phyloP scores from a whole-genome alignment of 2,113 vertebrate genomes.

The Circaetus cinerascens region DNA sequence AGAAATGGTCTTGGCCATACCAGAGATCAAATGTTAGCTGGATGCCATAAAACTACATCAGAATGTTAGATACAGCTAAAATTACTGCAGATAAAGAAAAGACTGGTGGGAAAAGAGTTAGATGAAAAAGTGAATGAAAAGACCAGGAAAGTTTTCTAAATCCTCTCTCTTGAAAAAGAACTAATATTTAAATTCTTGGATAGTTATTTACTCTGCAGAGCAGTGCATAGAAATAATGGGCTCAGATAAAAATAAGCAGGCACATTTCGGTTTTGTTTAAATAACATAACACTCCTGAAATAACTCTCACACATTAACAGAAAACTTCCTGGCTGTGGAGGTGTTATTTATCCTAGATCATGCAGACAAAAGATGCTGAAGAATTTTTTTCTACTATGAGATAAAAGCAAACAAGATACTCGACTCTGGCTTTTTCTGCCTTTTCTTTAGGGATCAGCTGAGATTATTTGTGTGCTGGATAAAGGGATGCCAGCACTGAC shows the following conservation, averaged over 20 bases:
- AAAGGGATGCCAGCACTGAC: background rate
- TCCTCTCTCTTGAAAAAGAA: background rate
- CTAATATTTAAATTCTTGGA: background rate
- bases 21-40: background rate
- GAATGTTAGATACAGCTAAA: background rate
- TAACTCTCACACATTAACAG: background rate
- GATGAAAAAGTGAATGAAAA: background rate
- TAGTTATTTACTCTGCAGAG: background rate
- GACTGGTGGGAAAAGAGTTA: background rate
- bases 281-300: background rate
- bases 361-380: background rate
- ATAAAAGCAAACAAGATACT: background rate
- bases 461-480: background rate
- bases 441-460: background rate
- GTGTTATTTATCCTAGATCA: background rate
- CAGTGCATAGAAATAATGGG: background rate
- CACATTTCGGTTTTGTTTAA: background rate
- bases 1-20: background rate
- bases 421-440: background rate
- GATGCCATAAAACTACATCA: background rate
- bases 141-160: background rate
- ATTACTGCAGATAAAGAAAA: background rate
- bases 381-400: background rate
- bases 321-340: background rate
- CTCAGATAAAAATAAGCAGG: background rate